A percentile compares a stretch with the other conserved stretches of the same genome.
Conservation (phyloP, 2,797 vertebrate species). For the Phaenicophaeus curvirostris region DNA sequence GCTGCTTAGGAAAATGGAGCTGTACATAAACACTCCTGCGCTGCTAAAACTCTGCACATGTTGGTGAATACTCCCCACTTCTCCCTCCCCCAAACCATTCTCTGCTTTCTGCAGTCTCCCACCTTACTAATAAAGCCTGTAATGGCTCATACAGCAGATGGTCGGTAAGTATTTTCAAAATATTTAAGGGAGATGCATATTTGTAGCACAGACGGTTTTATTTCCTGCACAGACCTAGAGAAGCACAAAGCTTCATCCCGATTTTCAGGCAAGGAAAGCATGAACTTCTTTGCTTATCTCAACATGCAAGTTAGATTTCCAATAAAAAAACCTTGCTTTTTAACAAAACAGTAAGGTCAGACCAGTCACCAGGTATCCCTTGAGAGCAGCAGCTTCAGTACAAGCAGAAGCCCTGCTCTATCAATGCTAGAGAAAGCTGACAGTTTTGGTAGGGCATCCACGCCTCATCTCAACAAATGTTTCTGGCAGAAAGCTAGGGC, state of each 20-base stretch:
- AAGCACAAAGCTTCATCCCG: neutral
- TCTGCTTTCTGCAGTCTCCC: slow-evolving; percentile 2
- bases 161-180: slow-evolving; percentile 23
- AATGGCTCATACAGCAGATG: neutral
- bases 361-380: neutral
- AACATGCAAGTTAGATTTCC: neutral
- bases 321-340: neutral
- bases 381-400: neutral
- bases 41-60: neutral
- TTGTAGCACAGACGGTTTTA: neutral
- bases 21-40: rapidly evolving
- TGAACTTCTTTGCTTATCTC: neutral
- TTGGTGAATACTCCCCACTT: neutral
- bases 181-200: slow-evolving; percentile 15
- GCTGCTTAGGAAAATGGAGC: neutral
- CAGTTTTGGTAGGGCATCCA: neutral
- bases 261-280: neutral
- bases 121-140: neutral
- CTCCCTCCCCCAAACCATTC: neutral
- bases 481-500: slow-evolving; percentile 1
- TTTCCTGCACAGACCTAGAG: neutral
- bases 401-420: neutral
- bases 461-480: neutral
- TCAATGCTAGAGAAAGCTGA: neutral
- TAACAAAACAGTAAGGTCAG: neutral